phyloP scores from a whole-genome alignment of 2,113 vertebrate species.

The Equus przewalskii region DNA sequence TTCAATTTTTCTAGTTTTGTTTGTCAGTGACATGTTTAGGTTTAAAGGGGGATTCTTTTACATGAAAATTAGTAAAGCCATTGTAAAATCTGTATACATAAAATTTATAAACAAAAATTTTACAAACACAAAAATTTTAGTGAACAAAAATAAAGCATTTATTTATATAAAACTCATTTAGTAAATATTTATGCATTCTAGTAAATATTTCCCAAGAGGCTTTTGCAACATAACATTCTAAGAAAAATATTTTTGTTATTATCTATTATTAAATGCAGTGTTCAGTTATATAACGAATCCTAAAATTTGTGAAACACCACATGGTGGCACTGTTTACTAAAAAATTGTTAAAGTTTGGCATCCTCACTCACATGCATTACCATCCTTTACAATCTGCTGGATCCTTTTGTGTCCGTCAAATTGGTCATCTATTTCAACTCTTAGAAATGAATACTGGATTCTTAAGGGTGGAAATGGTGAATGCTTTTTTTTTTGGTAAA shows the following conservation, averaged over 20 bases:
- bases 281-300: not conserved
- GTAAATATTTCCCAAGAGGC: not conserved
- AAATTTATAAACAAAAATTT: not conserved
- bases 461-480: not conserved
- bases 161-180: not conserved
- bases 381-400: not conserved
- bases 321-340: slow-evolving; percentile 76
- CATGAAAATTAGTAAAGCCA: not conserved
- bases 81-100: not conserved
- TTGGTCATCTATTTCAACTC: not conserved
- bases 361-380: accelerated
- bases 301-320: slow-evolving; percentile 62
- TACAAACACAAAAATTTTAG: not conserved
- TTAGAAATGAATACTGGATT: accelerated
- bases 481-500: not conserved
- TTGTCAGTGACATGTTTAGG: not conserved
- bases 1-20: not conserved
- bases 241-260: slow-evolving; percentile 5
- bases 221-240: not conserved
- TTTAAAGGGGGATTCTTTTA: not conserved
- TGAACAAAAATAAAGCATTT: not conserved
- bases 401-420: not conserved
- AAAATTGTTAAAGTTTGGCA: not conserved
- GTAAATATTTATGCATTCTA: not conserved
- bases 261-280: not conserved